Evolutionary conservation across 1,140 invertebrate species (phyloP), one percentile per base, ranked within the genome.

Genomic region (Leptonema lineaticorne): DNA sequence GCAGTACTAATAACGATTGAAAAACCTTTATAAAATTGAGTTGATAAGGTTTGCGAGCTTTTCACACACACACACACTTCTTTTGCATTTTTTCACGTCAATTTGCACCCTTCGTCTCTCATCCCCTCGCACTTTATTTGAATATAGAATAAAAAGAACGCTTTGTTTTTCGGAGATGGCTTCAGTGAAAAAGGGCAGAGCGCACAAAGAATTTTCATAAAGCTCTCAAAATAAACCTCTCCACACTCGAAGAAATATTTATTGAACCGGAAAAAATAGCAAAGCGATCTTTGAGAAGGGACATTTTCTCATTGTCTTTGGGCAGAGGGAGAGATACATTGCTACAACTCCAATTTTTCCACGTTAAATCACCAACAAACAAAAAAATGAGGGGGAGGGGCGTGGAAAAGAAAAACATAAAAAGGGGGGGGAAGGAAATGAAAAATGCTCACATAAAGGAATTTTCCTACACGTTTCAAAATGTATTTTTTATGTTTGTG

Each of bases 231-330:
- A 53, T 53, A 53, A 53, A 53, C 50, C 20, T 53, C 20, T 20
- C 50, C 22, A 53, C 50, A 53, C 20, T 53, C 50, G 50, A 53
- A 53, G 22, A 11, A 53, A 53, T 53, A 53, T 53, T 53, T 53
- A 53, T 53, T 53, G 50, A 53, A 53, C 50, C 50, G 50, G 50
- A 53, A 53, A 53, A 53, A 53, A 53, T 22, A 53, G 50, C 50
- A 53, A 53, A 53, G 50, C 50, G 18, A 11, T 26, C 50, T 18
- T 24, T 26, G 22, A 53, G n/a, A n/a, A n/a, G 50, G 22, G 22
- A 26, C 50, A 53, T 53, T 53, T 53, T 53, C 8, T 53, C 50
- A 53, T 53, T 53, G 50, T 53, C 20, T 53, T 53, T 41, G 37
- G 11, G n/a, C n/a, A n/a, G n/a, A n/a, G n/a, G n/a, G 11, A 4